These are phyloP conservation scores for Wasmannia auropunctata DNA, from an alignment of 1,140 invertebrate species.

Conservation along the genomic window DNA sequence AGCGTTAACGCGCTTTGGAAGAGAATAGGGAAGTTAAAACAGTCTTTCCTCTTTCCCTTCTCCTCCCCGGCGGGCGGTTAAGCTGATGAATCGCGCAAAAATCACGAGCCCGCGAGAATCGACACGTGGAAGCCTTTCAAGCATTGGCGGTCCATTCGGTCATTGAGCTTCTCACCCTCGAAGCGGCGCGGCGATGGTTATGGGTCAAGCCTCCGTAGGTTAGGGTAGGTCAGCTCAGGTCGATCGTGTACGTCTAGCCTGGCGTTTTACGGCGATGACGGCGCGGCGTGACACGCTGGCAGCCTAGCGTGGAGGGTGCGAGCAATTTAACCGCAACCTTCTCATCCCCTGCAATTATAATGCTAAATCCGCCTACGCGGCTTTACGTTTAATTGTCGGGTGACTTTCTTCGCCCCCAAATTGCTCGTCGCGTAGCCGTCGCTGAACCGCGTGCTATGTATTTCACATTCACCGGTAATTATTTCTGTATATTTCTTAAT, in stretches of 20 bases:
- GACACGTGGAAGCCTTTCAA: constrained; percentile 35
- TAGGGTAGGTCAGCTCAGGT: constrained; percentile 31
- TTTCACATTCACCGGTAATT: not conserved
- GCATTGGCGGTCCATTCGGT: constrained; percentile 32
- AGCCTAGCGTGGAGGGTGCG: not conserved
- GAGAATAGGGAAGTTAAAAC: not conserved
- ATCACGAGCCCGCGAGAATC: constrained; percentile 27
- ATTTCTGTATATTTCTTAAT: not conserved
- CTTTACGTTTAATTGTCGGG: constrained; percentile 65
- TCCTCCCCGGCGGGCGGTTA: not conserved
- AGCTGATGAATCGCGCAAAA: constrained; percentile 27
- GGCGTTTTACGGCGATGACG: constrained; percentile 70
- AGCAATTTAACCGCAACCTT: constrained; percentile 64
- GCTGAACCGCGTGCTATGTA: constrained; percentile 1
- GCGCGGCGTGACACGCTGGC: constrained; percentile 53
- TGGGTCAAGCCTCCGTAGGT: constrained; percentile 14
- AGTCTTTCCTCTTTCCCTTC: too few relatives aligned
- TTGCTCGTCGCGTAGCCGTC: not conserved
- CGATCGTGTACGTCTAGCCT: constrained; percentile 57
- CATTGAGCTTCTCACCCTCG: constrained; percentile 29
- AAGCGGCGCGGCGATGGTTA: not conserved
- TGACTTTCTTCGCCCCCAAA: constrained; percentile 63
- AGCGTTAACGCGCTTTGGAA: constrained; percentile 13
- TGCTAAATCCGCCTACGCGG: constrained; percentile 72
- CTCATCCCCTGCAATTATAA: constrained; percentile 67